Evolutionary conservation across 2,888 invertebrate species (phyloP).

Genomic region (Eupelmus urozonus): DNA sequence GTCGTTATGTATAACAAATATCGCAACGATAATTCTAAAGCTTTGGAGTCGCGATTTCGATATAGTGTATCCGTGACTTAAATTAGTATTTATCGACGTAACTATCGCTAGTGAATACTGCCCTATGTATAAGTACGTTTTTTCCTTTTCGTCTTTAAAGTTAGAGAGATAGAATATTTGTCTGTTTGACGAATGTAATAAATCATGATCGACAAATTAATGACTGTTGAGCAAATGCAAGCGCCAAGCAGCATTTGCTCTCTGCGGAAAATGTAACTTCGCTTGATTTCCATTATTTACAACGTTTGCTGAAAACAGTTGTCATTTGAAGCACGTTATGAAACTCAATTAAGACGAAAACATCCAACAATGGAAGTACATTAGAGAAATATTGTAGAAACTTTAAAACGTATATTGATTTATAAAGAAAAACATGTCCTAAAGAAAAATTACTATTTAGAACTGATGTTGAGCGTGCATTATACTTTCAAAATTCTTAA

Average conservation of each 20-base stretch:
- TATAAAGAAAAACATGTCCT: no score
- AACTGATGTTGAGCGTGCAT: no score
- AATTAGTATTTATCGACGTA: conserved; percentile 50
- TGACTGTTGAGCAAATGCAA: conserved; percentile 41
- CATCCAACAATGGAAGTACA: neutral
- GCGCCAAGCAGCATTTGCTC: conserved; percentile 16
- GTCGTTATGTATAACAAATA: conserved; percentile 57
- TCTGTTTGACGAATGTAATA: conserved; percentile 20
- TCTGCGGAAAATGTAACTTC: conserved; percentile 48
- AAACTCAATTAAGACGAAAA: conserved; percentile 17
- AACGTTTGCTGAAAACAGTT: conserved; percentile 47
- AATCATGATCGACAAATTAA: conserved; percentile 29
- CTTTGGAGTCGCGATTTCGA: conserved; percentile 73
- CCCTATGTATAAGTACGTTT: conserved; percentile 75
- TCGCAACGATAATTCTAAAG: conserved; percentile 73
- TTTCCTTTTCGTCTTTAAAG: conserved; percentile 37
- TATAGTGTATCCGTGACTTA: conserved; percentile 56
- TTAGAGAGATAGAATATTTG: conserved; percentile 35
- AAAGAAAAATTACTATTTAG: no score
- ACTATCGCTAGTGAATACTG: conserved; percentile 73
- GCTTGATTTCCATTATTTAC: conserved; percentile 50
- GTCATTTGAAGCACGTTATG: conserved; percentile 5
- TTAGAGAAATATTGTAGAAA: conserved; percentile 15
- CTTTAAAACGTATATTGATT: neutral
- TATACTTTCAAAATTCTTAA: no score